These are phyloP conservation scores for Sipunculus nudus DNA, from an alignment of 2,888 invertebrate species.

Conservation along the genomic window DNA sequence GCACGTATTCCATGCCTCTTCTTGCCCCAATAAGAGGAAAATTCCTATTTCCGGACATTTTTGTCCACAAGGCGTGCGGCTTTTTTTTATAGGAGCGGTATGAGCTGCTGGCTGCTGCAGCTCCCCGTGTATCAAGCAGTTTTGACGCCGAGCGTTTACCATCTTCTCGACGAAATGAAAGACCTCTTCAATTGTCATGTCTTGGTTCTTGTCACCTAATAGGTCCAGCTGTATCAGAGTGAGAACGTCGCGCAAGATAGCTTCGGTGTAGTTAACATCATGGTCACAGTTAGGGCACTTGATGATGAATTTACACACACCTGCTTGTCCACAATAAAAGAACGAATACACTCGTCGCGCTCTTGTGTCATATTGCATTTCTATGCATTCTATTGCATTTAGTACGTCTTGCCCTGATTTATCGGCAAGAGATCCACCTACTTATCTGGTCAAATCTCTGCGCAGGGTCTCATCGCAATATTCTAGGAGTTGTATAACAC, in stretches of 20 bases:
- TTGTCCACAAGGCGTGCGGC: no score
- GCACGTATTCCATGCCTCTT: slow-evolving; percentile 37
- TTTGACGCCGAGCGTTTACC: slow-evolving; percentile 38
- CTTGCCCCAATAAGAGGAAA: slow-evolving; percentile 39
- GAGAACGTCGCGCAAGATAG: slow-evolving; percentile 26
- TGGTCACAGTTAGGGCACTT: slow-evolving; percentile 16
- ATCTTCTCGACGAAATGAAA: slow-evolving; percentile 39
- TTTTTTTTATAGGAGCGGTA: slow-evolving; percentile 14
- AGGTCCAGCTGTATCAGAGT: slow-evolving; percentile 32
- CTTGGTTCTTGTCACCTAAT: slow-evolving; percentile 34
- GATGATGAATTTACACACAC: slow-evolving; percentile 29
- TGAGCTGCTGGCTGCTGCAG: slow-evolving; percentile 26
- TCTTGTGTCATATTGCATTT: slow-evolving; percentile 32
- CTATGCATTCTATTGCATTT: slow-evolving; percentile 19
- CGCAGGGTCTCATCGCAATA: not conserved
- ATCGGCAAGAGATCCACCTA: not conserved
- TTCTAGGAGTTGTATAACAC: not conserved
- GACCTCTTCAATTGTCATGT: slow-evolving; percentile 38
- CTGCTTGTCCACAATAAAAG: slow-evolving; percentile 39
- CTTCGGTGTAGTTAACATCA: slow-evolving; percentile 35
- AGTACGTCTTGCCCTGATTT: not conserved
- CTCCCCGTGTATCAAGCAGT: slow-evolving; percentile 24
- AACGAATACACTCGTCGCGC: slow-evolving; percentile 36
- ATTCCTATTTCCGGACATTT: not conserved
- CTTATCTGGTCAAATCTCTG: not conserved